phyloP scores from a whole-genome alignment of 2,888 invertebrate genomes.

The Tipula helvola region DNA sequence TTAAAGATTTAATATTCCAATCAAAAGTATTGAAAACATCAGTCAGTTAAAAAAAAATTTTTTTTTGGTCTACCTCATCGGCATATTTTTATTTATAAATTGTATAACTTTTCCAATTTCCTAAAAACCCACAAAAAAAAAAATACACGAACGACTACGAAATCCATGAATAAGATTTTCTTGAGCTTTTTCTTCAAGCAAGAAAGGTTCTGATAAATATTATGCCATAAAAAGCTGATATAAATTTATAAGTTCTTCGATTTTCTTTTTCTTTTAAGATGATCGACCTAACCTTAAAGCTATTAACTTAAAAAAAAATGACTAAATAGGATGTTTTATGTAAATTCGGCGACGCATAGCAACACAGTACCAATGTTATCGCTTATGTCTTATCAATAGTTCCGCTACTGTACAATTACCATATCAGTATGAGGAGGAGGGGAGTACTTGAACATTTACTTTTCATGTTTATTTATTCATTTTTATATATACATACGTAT shows the following conservation, averaged over 20 bases:
- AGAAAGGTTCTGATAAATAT: neutral
- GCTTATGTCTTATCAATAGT: neutral
- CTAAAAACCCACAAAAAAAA: neutral
- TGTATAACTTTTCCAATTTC: neutral
- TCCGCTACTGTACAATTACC: neutral
- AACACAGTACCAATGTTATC: neutral
- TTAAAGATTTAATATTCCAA: neutral
- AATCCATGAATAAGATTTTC: neutral
- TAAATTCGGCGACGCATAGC: neutral
- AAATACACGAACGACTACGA: neutral
- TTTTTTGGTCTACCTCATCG: neutral
- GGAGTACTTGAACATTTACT: neutral
- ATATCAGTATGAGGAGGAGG: neutral
- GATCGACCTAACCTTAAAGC: slow-evolving; percentile 4
- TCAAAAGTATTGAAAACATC: slow-evolving; percentile 4
- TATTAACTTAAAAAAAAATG: neutral
- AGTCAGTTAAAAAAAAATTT: neutral
- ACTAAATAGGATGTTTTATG: neutral
- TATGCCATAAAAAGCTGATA: neutral
- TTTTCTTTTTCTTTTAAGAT: neutral
- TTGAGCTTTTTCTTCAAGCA: neutral
- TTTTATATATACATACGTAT: neutral
- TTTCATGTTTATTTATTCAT: neutral
- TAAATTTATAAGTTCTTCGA: neutral
- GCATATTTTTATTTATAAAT: neutral